Conservation (phyloP, 2,113 vertebrate genomes). For the Actenoides hombroni region DNA sequence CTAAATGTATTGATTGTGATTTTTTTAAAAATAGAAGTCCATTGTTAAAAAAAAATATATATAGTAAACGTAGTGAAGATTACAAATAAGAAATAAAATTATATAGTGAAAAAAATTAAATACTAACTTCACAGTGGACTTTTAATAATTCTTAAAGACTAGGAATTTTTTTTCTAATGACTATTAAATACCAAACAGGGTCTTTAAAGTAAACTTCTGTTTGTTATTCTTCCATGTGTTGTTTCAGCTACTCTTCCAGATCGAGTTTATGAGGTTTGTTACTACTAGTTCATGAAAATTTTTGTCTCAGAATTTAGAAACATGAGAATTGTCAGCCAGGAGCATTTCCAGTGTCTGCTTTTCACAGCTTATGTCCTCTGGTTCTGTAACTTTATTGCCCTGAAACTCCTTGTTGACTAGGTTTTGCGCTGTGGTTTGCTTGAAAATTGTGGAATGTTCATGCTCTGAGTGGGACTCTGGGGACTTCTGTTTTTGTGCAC, state of each 20-base stretch:
- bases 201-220: background rate
- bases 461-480: background rate
- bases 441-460: slow-evolving; percentile 16
- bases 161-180: background rate
- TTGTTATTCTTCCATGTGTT: background rate
- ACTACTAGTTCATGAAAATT: background rate
- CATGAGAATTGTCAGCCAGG: background rate
- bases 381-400: slow-evolving; percentile 18
- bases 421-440: background rate
- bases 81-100: too few species aligned
- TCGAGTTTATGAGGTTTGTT: background rate
- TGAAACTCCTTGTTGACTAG: background rate
- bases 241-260: background rate
- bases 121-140: background rate
- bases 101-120: background rate
- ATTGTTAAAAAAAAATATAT: background rate
- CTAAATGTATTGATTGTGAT: background rate
- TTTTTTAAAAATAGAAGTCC: background rate
- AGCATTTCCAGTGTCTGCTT: background rate
- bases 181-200: fast-evolving
- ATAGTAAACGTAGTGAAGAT: background rate
- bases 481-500: background rate
- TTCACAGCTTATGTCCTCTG: background rate
- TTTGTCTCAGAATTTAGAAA: background rate
- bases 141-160: background rate